phyloP scores from a whole-genome alignment of 2,797 vertebrate genomes.

The Ataeniobius toweri region DNA sequence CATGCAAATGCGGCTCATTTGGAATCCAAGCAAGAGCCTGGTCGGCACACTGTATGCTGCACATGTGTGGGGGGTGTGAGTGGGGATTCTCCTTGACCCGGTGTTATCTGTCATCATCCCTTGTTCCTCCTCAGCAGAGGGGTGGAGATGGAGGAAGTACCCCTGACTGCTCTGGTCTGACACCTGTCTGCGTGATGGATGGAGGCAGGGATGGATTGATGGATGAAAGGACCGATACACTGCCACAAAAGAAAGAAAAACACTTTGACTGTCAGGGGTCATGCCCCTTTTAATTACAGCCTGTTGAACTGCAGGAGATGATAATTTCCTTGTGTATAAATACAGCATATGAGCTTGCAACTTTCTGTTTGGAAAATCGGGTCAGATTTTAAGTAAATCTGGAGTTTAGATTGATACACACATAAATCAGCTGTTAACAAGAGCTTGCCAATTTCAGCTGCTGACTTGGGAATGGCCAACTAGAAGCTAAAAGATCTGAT shows the following conservation, averaged over 20 bases:
- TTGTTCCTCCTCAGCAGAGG: constrained; percentile 64
- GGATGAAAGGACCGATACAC: constrained; percentile 68
- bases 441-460: neutral
- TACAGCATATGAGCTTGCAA: constrained; percentile 2
- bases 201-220: constrained; percentile 58
- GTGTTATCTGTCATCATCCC: constrained; percentile 73
- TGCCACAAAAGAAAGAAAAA: constrained; percentile 53
- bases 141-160: constrained; percentile 67
- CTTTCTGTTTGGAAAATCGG: constrained; percentile 8
- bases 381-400: neutral
- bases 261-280: constrained; percentile 69
- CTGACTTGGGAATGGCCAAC: neutral
- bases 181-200: constrained; percentile 72
- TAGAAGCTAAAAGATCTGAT: no score
- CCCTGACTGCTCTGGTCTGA: constrained; percentile 63
- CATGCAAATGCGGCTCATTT: constrained; percentile 85
- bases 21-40: constrained; percentile 62
- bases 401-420: neutral
- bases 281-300: constrained; percentile 70
- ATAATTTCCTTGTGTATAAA: constrained; percentile 41
- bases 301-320: constrained; percentile 31
- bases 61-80: constrained; percentile 14
- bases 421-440: neutral
- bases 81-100: constrained; percentile 68
- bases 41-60: constrained; percentile 58